A percentile compares a stretch with the other conserved stretches of the same genome.
These are phyloP conservation scores for Hemitrygon akajei DNA, from an alignment of 2,797 vertebrate species.

Conservation along the genomic window DNA sequence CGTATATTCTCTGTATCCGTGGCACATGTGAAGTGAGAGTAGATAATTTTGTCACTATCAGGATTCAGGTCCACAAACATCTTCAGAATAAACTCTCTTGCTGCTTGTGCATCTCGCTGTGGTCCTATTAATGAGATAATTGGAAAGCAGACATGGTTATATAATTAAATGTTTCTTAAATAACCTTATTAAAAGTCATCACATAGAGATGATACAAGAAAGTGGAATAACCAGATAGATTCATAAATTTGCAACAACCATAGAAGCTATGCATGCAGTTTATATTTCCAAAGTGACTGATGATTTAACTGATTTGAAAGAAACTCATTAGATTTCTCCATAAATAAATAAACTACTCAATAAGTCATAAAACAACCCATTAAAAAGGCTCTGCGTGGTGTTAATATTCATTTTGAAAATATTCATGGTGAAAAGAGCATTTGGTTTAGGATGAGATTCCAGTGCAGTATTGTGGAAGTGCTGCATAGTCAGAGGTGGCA, in stretches of 20 bases:
- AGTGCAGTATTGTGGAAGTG: background rate
- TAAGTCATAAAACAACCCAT: background rate
- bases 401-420: background rate
- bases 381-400: background rate
- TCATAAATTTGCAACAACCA: background rate
- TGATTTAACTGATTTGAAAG: background rate
- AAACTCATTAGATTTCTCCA: background rate
- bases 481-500: background rate
- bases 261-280: too few relatives aligned
- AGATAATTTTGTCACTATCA: conserved; percentile 95
- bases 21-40: conserved; percentile 95
- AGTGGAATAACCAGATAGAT: too few relatives aligned
- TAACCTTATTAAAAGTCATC: background rate
- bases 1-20: conserved; percentile 96
- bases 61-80: conserved; percentile 97
- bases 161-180: background rate
- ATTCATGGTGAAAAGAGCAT: background rate
- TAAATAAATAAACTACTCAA: background rate
- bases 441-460: background rate
- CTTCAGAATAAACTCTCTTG: conserved; percentile 89
- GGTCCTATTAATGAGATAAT: conserved; percentile 61
- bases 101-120: conserved; percentile 83
- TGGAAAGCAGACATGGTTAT: background rate
- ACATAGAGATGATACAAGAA: background rate
- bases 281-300: background rate